Evolutionary conservation across 1,140 invertebrate species (phyloP), one percentile per base, ranked within the genome.

Genomic region (Formica selysi): DNA sequence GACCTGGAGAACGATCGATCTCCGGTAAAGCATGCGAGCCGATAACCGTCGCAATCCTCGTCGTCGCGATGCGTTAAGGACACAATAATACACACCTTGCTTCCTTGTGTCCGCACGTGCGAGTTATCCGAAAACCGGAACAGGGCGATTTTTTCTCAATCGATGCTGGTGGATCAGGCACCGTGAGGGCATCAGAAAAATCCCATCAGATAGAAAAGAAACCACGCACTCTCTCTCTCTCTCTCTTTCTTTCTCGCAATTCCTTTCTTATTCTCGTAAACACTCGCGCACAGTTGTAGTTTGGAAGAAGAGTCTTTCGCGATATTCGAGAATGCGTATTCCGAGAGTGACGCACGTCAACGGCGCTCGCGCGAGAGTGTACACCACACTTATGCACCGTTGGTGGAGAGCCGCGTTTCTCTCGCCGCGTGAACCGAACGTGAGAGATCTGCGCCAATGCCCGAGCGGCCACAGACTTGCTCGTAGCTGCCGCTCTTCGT

Each of bases 361-460:
- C 36, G 79, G 54, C 68, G 48, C 19, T 38, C 79, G 79, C 57
- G 68, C 57, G 79, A 32, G 32, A 54, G 68, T 74, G 68, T 29
- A 74, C 79, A 70, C 68, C 29, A 36, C 68, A 54, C 68, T 59
- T 44, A 29, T 48, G 38, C 54, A 71, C 36, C 51, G 79, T 59
- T 61, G 26, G 4, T 16, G 48, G 54, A 48, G 79, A 74, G 11
- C 32, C 64, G 38, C 68, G 79, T 81, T 54, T 32, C 68, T 44
- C 68, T 71, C 79, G 10, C 19, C 51, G 54, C 83, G 83, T 73
- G 26, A 89, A 81, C 54, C 38, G 16, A 86, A 59, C 76, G 44
- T 57, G 16, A 57, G 76, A 86, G 36, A 73, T 81, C 84, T 86
- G 88, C 84, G 62, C 41, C 74, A 85, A 89, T 89, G 86, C 86